Evolutionary conservation across 2,888 invertebrate genomes (phyloP), one percentile per base, ranked within the genome.

Genomic region (Amorpha juglandis): DNA sequence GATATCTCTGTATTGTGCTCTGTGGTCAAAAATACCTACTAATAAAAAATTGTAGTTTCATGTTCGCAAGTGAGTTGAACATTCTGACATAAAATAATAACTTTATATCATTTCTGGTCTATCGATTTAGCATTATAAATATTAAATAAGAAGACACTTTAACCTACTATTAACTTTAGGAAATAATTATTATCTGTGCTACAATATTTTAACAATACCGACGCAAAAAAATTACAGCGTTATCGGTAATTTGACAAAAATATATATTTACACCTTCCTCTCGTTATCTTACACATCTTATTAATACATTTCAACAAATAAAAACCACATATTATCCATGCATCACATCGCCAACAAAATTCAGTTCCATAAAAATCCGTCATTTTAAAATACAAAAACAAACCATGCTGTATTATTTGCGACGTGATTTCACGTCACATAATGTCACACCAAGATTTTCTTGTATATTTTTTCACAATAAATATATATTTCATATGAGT

Each of bases 331-430:
- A 58, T 42, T 16, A 58, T 42, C 14, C 58, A 58, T 58, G 58
- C 58, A 58, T 19, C 42, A 58, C 58, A 1, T 35, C 35, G 35
- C 38, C 55, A 55, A 19, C 16, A 35, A n/a, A 55, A 42, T 11
- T 19, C 12, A 38, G 12, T 19, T 58, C 58, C 58, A 58, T 19
- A 38, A 19, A 38, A 42, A 42, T 16, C 47, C 35, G 55, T 58
- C 42, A 58, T 11, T 42, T 51, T 63, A 63, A 48, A 62, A 4
- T 63, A 55, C 51, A 69, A 63, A 19, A 33, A 53, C 38, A 58
- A 58, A 58, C 12, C 74, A 74, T 74, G 74, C 74, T 71, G 67
- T 42, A 42, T 58, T 42, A 58, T 21, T 12, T 38, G 58, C 12
- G 42, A 42, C 38, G 55, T 38, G 11, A 19, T 19, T 19, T 19